phyloP scores from a whole-genome alignment of 2,888 invertebrate genomes.

The Fragum whitleyi region DNA sequence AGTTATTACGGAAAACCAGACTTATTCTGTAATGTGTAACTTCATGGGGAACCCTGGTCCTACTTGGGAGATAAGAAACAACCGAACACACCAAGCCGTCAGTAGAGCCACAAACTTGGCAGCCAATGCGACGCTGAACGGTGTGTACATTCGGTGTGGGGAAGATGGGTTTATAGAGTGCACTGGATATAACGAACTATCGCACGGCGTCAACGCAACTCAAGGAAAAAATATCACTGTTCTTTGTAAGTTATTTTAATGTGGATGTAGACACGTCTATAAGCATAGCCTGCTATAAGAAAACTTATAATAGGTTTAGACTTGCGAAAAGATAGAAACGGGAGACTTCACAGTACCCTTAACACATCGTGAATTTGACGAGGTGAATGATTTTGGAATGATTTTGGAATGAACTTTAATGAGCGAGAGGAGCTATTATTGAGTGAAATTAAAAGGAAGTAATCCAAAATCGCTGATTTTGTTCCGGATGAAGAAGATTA shows the following conservation, averaged over 20 bases:
- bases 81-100: background rate
- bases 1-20: slow-evolving; percentile 38
- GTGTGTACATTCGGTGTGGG: slow-evolving; percentile 21
- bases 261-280: background rate
- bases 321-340: no score
- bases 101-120: background rate
- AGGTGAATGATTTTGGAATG: no score
- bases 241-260: slow-evolving; percentile 43
- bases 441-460: no score
- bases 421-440: no score
- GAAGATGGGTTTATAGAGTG: slow-evolving; percentile 44
- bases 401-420: no score
- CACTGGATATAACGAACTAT: slow-evolving; percentile 46
- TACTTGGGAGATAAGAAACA: slow-evolving; percentile 43
- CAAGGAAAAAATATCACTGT: slow-evolving; percentile 41
- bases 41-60: slow-evolving; percentile 42
- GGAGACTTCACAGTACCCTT: no score
- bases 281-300: no score
- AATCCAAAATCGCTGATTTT: no score
- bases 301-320: no score
- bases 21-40: slow-evolving; percentile 32
- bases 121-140: background rate
- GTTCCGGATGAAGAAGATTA: no score
- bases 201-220: slow-evolving; percentile 46
- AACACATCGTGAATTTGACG: no score